A percentile compares a stretch with the other conserved stretches of the same genome.
Conservation (phyloP, 2,797 vertebrate species). For the Lophotriccus pileatus region DNA sequence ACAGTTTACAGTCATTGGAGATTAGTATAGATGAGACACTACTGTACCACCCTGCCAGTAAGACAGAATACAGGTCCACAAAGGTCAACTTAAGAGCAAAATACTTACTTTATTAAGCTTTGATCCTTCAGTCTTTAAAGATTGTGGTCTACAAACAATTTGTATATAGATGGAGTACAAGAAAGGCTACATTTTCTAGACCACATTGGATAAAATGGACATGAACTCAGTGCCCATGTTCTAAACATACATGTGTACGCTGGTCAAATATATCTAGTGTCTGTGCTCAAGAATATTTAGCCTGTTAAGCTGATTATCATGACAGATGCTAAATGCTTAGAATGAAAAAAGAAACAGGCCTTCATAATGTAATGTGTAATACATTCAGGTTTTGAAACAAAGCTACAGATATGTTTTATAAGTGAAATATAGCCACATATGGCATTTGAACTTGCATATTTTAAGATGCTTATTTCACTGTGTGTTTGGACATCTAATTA, state of each 20-base stretch:
- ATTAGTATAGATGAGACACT: slow-evolving; percentile 5
- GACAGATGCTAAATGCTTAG: background rate
- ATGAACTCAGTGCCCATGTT: background rate
- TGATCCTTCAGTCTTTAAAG: background rate
- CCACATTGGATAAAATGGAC: background rate
- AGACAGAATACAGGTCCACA: background rate
- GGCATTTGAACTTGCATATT: background rate
- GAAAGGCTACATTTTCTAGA: background rate
- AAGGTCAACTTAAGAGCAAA: background rate
- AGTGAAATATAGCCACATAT: background rate
- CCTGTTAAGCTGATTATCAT: background rate
- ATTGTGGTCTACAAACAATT: background rate
- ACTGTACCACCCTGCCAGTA: background rate
- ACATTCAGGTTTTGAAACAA: background rate
- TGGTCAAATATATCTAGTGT: background rate
- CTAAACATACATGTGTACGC: background rate
- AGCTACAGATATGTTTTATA: background rate
- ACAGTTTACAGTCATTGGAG: slow-evolving; percentile 29
- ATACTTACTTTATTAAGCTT: background rate
- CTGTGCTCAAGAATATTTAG: background rate
- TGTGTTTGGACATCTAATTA: background rate
- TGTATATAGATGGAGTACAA: background rate
- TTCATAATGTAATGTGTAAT: background rate
- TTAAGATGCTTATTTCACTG: background rate
- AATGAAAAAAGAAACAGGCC: background rate